phyloP scores from a whole-genome alignment of 2,888 invertebrate species.

The Auanema freiburgensis region DNA sequence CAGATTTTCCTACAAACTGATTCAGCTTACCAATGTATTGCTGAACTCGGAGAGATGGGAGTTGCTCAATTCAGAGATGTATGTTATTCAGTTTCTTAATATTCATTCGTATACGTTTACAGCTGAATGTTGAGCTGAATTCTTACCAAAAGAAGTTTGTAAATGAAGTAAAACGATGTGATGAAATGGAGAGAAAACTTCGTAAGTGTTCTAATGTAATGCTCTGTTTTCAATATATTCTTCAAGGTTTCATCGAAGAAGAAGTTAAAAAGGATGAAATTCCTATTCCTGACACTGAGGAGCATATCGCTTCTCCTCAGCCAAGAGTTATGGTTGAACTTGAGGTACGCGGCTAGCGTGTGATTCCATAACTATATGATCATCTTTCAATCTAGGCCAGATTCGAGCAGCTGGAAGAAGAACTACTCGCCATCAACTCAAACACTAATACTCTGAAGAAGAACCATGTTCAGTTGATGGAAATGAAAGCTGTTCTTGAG shows the following conservation, averaged over 20 bases:
- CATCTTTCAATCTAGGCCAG: slow-evolving; percentile 31
- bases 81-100: slow-evolving; percentile 5
- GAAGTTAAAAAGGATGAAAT: slow-evolving; percentile 47
- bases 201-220: too few relatives aligned
- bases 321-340: slow-evolving; percentile 56
- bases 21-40: slow-evolving; percentile 58
- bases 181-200: slow-evolving; percentile 59
- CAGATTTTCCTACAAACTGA: slow-evolving; percentile 62
- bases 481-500: slow-evolving; percentile 54
- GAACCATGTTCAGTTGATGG: slow-evolving; percentile 50
- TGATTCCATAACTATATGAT: neutral
- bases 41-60: slow-evolving; percentile 58
- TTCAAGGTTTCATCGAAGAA: slow-evolving; percentile 45
- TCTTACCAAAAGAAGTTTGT: slow-evolving; percentile 58
- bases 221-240: neutral
- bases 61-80: slow-evolving; percentile 59
- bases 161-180: slow-evolving; percentile 55
- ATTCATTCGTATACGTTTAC: slow-evolving; percentile 9
- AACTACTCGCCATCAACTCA: slow-evolving; percentile 47
- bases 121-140: slow-evolving; percentile 56
- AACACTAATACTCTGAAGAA: slow-evolving; percentile 43
- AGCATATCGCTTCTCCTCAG: slow-evolving; percentile 50
- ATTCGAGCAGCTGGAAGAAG: slow-evolving; percentile 60
- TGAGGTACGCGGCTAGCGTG: slow-evolving; percentile 31
- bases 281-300: slow-evolving; percentile 40